Conservation (phyloP, 2,113 vertebrate species). For the Piaya cayana region DNA sequence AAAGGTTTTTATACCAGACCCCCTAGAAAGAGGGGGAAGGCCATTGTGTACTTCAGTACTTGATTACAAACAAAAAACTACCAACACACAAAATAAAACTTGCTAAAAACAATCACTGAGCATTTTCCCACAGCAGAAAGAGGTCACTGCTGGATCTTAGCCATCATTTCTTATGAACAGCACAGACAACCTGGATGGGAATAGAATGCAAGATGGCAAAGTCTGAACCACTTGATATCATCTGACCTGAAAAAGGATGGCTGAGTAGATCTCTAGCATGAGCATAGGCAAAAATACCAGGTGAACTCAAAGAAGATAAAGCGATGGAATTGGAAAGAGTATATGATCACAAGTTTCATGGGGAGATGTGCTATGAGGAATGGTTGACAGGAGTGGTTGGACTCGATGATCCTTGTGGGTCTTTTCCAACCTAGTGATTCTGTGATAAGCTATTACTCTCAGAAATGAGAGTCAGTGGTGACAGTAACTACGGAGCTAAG, state of each 20-base stretch:
- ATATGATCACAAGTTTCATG: accelerated
- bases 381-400: no score
- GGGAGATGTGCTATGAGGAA: not conserved
- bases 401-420: no score
- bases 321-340: not conserved
- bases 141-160: not conserved
- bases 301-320: not conserved
- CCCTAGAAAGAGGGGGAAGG: not conserved
- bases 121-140: not conserved
- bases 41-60: not conserved
- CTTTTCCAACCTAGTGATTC: no score
- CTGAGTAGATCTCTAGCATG: not conserved
- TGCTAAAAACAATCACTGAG: not conserved
- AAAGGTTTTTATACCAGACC: not conserved
- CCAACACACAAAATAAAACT: not conserved
- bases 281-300: not conserved
- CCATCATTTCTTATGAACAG: not conserved
- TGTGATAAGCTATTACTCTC: not conserved
- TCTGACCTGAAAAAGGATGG: not conserved
- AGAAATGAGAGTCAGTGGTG: not conserved
- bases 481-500: not conserved
- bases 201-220: not conserved
- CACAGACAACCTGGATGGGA: not conserved
- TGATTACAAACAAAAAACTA: not conserved
- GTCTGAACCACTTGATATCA: not conserved